phyloP scores from a whole-genome alignment of 30 jellyfish, hydroid and myxozoan genomes.

The Chironex yamaguchii region DNA sequence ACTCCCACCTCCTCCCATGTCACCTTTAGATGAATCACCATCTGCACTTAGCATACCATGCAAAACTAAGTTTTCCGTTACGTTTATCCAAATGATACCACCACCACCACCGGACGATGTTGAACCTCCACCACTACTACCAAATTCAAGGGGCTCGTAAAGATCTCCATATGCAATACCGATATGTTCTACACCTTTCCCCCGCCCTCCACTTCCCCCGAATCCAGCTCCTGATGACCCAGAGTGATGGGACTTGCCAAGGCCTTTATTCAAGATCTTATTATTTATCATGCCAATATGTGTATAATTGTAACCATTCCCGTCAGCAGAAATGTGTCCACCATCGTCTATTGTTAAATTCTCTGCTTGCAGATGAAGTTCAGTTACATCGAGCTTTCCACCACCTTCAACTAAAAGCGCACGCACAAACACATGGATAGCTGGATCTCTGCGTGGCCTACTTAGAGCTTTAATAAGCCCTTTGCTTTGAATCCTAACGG shows the following conservation, averaged over 20 bases:
- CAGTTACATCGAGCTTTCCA: slow-evolving; percentile 57
- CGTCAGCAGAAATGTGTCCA: slow-evolving; percentile 54
- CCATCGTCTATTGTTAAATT: slow-evolving; percentile 74
- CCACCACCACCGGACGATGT: slow-evolving; percentile 71
- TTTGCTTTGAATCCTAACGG: slow-evolving; percentile 45
- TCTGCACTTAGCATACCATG: slow-evolving; percentile 57
- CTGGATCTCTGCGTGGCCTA: slow-evolving; percentile 40
- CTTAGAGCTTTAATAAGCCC: slow-evolving; percentile 68
- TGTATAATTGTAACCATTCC: slow-evolving; percentile 65
- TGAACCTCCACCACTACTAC: slow-evolving; percentile 79
- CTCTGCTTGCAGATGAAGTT: slow-evolving; percentile 30
- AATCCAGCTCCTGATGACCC: slow-evolving; percentile 77
- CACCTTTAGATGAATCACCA: slow-evolving; percentile 21
- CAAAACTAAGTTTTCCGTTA: slow-evolving; percentile 49
- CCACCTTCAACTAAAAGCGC: slow-evolving; percentile 68
- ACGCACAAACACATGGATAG: slow-evolving; percentile 29
- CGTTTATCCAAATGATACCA: slow-evolving; percentile 65
- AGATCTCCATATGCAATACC: slow-evolving; percentile 72
- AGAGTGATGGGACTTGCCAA: neutral
- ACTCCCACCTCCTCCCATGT: slow-evolving; percentile 61
- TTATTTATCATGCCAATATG: slow-evolving; percentile 53
- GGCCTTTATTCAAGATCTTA: slow-evolving; percentile 46
- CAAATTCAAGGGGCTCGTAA: slow-evolving; percentile 61
- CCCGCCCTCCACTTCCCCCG: slow-evolving; percentile 78
- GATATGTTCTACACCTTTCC: slow-evolving; percentile 12